Evolutionary conservation across 2,113 vertebrate species (phyloP).

Genomic region (Rhinopomastus cyanomelas): DNA sequence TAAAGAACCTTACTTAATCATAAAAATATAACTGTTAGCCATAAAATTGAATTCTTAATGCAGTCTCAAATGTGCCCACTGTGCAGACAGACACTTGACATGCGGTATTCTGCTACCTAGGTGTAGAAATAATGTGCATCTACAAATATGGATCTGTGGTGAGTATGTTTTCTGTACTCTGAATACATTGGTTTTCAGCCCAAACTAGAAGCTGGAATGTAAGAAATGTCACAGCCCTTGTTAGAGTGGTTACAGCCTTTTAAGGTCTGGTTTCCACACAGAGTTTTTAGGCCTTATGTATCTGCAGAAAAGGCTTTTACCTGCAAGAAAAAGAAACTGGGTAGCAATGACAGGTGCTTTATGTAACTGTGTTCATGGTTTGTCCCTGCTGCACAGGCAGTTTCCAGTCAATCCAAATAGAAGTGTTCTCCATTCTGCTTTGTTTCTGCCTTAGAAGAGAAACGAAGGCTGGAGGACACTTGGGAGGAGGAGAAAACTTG

Average conservation of each 20-base stretch:
- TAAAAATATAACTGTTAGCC: not conserved
- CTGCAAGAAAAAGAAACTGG: not conserved
- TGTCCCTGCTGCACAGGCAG: not conserved
- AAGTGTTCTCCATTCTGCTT: not conserved
- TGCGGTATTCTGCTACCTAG: slow-evolving; percentile 76
- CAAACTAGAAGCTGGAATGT: not conserved
- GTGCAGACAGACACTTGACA: slow-evolving; percentile 7
- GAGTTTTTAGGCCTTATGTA: not conserved
- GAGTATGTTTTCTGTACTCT: slow-evolving; percentile 67
- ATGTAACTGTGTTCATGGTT: not conserved
- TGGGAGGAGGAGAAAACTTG: not conserved
- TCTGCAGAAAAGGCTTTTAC: not conserved
- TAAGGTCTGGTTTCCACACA: not conserved
- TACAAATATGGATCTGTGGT: slow-evolving; percentile 98
- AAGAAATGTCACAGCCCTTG: not conserved
- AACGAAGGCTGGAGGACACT: not conserved
- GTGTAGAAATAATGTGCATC: slow-evolving; percentile 97
- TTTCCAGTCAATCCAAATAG: not conserved
- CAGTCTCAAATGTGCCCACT: not conserved
- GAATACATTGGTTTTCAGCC: not conserved
- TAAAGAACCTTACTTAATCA: not conserved
- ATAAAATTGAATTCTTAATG: not conserved
- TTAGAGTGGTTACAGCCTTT: not conserved
- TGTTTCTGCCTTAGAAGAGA: not conserved
- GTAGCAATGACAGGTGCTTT: not conserved